These are phyloP conservation scores for Canis aureus DNA, from an alignment of 2,113 vertebrate species.

Conservation along the genomic window DNA sequence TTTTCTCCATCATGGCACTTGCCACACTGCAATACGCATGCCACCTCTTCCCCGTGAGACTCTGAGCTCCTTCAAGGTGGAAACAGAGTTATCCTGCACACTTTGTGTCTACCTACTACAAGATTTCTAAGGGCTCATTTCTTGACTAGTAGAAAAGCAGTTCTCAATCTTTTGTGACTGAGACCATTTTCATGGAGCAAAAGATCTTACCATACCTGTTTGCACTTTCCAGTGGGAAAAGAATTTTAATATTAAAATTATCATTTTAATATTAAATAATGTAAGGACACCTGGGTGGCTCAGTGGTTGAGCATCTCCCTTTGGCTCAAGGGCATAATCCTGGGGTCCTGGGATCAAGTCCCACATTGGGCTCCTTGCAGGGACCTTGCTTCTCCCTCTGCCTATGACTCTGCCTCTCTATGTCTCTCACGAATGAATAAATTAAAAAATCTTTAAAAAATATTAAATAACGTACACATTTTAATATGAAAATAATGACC, in stretches of 20 bases:
- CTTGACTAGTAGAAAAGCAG: background rate
- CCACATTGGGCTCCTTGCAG: no score
- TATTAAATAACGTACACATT: background rate
- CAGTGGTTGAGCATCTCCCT: no score
- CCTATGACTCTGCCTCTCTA: no score
- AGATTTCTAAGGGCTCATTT: background rate
- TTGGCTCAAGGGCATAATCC: no score
- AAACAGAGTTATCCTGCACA: background rate
- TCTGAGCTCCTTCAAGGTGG: background rate
- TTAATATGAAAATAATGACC: slow-evolving; percentile 45
- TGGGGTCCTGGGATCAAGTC: no score
- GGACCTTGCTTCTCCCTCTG: no score
- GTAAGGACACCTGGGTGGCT: no score
- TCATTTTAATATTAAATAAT: background rate
- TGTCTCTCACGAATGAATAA: no score
- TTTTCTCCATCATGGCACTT: background rate
- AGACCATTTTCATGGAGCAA: background rate
- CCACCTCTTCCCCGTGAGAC: background rate
- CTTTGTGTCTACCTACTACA: background rate
- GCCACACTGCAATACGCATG: background rate
- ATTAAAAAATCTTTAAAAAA: background rate
- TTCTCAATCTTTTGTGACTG: background rate
- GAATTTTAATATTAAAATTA: slow-evolving; percentile 44
- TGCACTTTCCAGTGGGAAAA: background rate
- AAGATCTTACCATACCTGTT: background rate